Evolutionary conservation across 1,140 invertebrate genomes (phyloP), one percentile per base, ranked within the genome.

Genomic region (Lineus longissimus): DNA sequence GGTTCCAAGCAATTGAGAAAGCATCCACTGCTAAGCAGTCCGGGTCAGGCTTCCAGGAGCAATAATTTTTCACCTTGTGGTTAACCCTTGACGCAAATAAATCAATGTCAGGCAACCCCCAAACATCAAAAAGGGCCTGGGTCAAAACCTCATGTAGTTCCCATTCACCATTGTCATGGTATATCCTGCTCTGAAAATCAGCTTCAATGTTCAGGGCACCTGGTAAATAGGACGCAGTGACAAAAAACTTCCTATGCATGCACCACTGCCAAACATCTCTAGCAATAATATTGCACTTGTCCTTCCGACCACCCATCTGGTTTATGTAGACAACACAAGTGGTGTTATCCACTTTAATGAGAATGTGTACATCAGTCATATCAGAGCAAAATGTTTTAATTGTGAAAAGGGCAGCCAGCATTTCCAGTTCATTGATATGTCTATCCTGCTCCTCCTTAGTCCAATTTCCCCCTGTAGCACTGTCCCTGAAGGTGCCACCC

Each of bases 61-160:
- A 31, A 63, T 67, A 71, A 1, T 1, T 19, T 11, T 43, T 13
- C 7, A 67, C 9, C 43, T 71, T 63, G 43, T 41, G 2, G 59
- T 69, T 69, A 2, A 64, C 9, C 36, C 65, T 59, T 4, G 67
- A 67, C 13, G 67, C 70, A 62, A 71, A 71, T 22, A 71, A 47
- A 57, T 67, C 67, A 51, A 69, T 51, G 30, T 62, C 47, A 19
- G 33, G 19, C 15, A 23, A 55, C 11, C 51, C 47, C 11, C 19
- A 63, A 13, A 61, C 1, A 22, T 54, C 36, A 17, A 19, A n/a
- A 1, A 64, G 25, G 13, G 54, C 31, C 6, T 61, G 17, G 64
- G 62, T 65, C 13, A 62, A 47, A 4, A 15, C 29, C 23, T 17
- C 27, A 56, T 62, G 29, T 22, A 68, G 43, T 6, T 41, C 54